Base-by-base conservation (phyloP, 2,888 invertebrate species). In the Trachelus tabidus region DNA sequence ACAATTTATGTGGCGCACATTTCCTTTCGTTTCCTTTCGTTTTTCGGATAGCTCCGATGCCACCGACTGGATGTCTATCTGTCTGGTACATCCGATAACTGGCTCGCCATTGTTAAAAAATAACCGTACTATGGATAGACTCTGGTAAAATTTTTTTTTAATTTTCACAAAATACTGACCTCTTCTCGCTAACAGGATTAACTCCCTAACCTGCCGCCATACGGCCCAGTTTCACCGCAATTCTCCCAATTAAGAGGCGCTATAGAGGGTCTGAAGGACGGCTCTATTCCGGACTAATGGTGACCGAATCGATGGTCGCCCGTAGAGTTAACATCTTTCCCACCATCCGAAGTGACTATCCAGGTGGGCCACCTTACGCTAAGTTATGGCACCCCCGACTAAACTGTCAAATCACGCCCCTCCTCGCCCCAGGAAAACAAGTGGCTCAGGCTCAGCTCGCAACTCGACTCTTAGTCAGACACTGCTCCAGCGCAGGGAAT, bases 1-100 rank as follows among this genome's bases (percentile, higher is more conserved):
- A 91, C 89, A 90, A 91, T 91, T 91, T 91, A 91, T 91, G 90
- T 90, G 90, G 89, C 90, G 89, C 89, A 88, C 88, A 88, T 89
- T 89, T 89, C 88, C 87, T 89, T 88, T 87, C 85, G 87, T 89
- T 89, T 56, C 56, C 56, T 56, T 56, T 56, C 56, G 56, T 56
- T 56, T 56, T 56, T 56, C 56, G 56, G 56, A 23, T 23, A 23
- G 23, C 56, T 56, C 56, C 56, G 23, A 56, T 56, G 23, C 56
- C 56, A 56, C 23, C 23, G 23, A 56, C 56, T 56, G 56, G 56
- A 23, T 56, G 9, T 56, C 56, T 56, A 23, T 23, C 56, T 23
- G 23, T 23, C 56, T 23, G 56, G 23, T 23, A 56, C 56, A 56
- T 56, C 56, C 9, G 56, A 56, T 56, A 23, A 56, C 56, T 56